A percentile compares a stretch with the other conserved stretches of the same genome.
Evolutionary conservation across 1,140 invertebrate genomes (phyloP).

Genomic region (Spodoptera litura): DNA sequence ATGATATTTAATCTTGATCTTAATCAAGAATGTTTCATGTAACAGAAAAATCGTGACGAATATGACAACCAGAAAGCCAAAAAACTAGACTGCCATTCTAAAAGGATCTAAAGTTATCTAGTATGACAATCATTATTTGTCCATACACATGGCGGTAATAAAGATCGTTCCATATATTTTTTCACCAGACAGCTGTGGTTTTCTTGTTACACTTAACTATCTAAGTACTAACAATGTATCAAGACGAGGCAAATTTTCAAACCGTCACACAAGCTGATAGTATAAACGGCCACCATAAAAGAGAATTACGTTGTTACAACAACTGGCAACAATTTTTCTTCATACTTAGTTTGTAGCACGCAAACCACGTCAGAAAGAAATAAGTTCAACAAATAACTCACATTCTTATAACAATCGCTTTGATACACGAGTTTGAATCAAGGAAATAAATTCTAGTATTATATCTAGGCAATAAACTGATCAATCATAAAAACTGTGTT

Average conservation of each 20-base stretch:
- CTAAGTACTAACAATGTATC: conserved; percentile 53
- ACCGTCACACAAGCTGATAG: conserved; percentile 61
- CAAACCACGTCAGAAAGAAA: conserved; percentile 51
- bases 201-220: conserved; percentile 39
- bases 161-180: conserved; percentile 2
- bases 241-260: conserved; percentile 58
- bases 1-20: not conserved
- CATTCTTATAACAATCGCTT: conserved; percentile 9
- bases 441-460: conserved; percentile 21
- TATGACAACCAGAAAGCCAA: not conserved
- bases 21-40: conserved; percentile 7
- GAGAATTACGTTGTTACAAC: conserved; percentile 68
- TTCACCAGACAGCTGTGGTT: conserved; percentile 34
- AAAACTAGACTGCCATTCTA: conserved; percentile 2
- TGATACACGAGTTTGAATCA: conserved; percentile 4
- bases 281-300: conserved; percentile 68
- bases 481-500: conserved; percentile 2
- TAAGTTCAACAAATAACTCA: conserved; percentile 34
- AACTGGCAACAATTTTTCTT: conserved; percentile 66
- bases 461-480: not conserved
- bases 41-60: not conserved
- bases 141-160: not conserved
- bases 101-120: not conserved
- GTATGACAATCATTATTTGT: too few relatives aligned
- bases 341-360: conserved; percentile 59